A percentile compares a stretch with the other conserved stretches of the same genome.
phyloP scores from a whole-genome alignment of 2,888 invertebrate genomes.

The Ichneumoninae sp. region DNA sequence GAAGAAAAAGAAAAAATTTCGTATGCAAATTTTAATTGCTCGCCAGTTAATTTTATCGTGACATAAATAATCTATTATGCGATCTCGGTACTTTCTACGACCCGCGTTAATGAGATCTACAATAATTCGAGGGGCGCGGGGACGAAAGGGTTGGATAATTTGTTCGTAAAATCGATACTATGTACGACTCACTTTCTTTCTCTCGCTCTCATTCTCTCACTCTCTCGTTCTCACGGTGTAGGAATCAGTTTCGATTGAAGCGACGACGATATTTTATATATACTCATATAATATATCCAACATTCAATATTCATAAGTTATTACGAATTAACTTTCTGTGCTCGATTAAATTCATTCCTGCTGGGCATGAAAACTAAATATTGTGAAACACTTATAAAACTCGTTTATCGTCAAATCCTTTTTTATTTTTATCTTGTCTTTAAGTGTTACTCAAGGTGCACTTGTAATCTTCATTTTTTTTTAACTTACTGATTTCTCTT shows the following conservation, averaged over 20 bases:
- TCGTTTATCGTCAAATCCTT: conserved; percentile 77
- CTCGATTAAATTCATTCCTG: conserved; percentile 73
- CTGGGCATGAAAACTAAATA: conserved; percentile 73
- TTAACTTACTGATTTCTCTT: conserved; percentile 23
- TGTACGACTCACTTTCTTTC: conserved; percentile 17
- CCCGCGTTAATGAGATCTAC: conserved; percentile 76
- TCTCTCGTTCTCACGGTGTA: conserved; percentile 37
- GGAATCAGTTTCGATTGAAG: conserved; percentile 64
- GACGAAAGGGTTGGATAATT: conserved; percentile 33
- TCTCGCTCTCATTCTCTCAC: background rate
- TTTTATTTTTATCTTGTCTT: conserved; percentile 63
- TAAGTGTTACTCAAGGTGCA: conserved; percentile 71
- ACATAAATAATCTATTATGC: conserved; percentile 73
- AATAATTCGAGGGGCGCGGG: conserved; percentile 49
- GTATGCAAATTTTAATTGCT: conserved; percentile 77
- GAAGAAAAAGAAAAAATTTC: conserved; percentile 63
- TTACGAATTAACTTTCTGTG: conserved; percentile 74
- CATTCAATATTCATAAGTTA: conserved; percentile 79
- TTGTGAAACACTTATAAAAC: conserved; percentile 77
- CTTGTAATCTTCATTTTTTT: conserved; percentile 64
- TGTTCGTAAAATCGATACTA: conserved; percentile 57
- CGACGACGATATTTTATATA: conserved; percentile 66
- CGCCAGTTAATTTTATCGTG: conserved; percentile 73
- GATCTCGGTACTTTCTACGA: conserved; percentile 75
- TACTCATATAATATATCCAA: conserved; percentile 77